Evolutionary conservation across 2,888 invertebrate species (phyloP).

Genomic region (Lochmaea capreae): DNA sequence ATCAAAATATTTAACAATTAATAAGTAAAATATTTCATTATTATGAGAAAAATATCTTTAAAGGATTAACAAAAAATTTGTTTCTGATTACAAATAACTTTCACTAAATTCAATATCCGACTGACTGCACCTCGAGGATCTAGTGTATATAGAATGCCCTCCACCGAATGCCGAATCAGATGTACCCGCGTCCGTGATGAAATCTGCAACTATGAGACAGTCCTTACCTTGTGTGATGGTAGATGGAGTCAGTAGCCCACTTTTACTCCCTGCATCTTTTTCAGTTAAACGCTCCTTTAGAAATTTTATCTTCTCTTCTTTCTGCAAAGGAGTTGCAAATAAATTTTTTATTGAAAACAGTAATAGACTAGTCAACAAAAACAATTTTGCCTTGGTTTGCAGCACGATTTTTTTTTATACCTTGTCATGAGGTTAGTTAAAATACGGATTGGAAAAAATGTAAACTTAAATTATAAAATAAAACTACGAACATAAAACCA

Average conservation of each 20-base stretch:
- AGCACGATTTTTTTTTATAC: too few species aligned
- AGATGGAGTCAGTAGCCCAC: constrained; percentile 61
- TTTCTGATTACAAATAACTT: constrained; percentile 75
- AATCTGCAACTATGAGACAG: constrained; percentile 79
- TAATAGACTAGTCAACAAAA: not conserved
- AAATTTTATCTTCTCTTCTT: constrained; percentile 88
- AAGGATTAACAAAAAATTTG: too few species aligned
- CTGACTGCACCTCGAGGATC: constrained; percentile 85
- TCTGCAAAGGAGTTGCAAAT: constrained; percentile 68
- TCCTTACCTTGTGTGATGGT: constrained; percentile 81
- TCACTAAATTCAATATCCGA: constrained; percentile 91
- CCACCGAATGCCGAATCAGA: constrained; percentile 80
- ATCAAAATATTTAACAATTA: too few species aligned
- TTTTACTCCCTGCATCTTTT: constrained; percentile 70
- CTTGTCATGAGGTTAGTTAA: too few species aligned
- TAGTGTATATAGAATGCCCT: constrained; percentile 78
- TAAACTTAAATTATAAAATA: too few species aligned
- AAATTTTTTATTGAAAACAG: not conserved
- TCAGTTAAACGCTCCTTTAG: constrained; percentile 85
- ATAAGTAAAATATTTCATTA: too few species aligned
- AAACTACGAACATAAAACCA: too few species aligned
- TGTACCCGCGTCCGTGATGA: constrained; percentile 80
- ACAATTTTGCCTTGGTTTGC: not conserved
- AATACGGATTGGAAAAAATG: too few species aligned
- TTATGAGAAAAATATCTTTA: too few species aligned